Percentiles rank a stretch among this genome's conserved stretches.
Evolutionary conservation across 2,113 vertebrate species (phyloP).

Genomic region (Chionomys nivalis): DNA sequence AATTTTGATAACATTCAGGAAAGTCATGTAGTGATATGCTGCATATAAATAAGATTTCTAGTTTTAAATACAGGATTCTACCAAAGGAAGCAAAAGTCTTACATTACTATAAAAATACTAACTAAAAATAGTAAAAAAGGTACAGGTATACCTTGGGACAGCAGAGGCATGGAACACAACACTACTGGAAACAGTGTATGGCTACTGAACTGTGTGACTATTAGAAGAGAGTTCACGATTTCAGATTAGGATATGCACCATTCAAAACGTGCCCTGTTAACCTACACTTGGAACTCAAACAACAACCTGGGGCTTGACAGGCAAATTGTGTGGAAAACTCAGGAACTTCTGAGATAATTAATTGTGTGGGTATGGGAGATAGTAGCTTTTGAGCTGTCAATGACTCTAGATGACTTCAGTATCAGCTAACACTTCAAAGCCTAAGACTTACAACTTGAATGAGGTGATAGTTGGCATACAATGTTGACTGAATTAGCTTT

Average conservation of each 20-base stretch:
- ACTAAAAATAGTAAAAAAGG: neutral
- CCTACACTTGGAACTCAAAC: neutral
- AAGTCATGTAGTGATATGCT: neutral
- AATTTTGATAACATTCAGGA: neutral
- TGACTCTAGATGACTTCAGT: neutral
- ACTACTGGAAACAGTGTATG: neutral
- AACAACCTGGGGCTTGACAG: neutral
- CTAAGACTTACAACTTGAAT: neutral
- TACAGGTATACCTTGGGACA: neutral
- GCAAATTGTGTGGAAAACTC: neutral
- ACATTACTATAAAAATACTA: neutral
- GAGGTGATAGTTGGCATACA: neutral
- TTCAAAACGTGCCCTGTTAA: neutral
- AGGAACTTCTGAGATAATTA: neutral
- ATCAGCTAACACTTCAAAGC: neutral
- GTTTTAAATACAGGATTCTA: neutral
- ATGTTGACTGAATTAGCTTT: neutral
- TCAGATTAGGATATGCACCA: neutral
- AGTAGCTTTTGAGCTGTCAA: neutral
- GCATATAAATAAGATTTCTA: neutral
- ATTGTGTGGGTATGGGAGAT: neutral
- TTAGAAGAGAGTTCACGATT: neutral
- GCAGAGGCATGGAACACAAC: neutral
- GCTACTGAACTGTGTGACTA: neutral
- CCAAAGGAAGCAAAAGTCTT: neutral